These are phyloP conservation scores for Reticulitermes lucifugus DNA, from an alignment of 2,888 invertebrate genomes.

Conservation along the genomic window DNA sequence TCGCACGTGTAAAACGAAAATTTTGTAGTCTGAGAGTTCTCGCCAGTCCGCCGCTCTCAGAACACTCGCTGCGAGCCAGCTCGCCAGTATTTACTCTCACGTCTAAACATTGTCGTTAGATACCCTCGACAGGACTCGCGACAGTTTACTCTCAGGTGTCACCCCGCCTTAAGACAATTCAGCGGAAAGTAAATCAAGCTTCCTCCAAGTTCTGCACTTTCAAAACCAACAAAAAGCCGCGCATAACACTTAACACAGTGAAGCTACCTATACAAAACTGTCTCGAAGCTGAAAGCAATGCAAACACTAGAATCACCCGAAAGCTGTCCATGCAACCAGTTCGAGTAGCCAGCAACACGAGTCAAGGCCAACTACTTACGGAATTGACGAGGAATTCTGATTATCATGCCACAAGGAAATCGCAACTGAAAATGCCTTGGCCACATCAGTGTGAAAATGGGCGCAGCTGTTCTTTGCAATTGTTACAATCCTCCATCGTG, in stretches of 20 bases:
- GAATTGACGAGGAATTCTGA: not conserved
- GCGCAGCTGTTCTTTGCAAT: not conserved
- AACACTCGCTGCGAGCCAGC: too few species aligned
- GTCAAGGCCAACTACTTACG: constrained; percentile 9
- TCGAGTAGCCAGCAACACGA: not conserved
- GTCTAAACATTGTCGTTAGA: too few species aligned
- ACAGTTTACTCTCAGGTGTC: too few species aligned
- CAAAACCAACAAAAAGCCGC: not conserved
- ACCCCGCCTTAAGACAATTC: too few species aligned
- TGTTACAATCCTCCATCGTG: not conserved
- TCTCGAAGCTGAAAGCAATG: not conserved
- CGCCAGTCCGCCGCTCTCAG: too few species aligned
- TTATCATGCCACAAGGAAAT: not conserved
- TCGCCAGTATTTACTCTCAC: too few species aligned
- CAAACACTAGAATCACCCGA: constrained; percentile 5
- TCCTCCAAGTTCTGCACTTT: not conserved
- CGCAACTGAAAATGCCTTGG: not conserved
- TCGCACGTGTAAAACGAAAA: too few species aligned
- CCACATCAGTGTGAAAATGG: not conserved
- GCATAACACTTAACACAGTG: not conserved
- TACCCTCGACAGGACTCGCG: too few species aligned
- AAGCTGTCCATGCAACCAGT: not conserved
- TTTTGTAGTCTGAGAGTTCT: too few species aligned
- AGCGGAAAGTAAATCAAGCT: too few species aligned
- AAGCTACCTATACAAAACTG: not conserved